Base-by-base conservation (phyloP, 2,113 vertebrate species). In the Dolichotis patagonum region DNA sequence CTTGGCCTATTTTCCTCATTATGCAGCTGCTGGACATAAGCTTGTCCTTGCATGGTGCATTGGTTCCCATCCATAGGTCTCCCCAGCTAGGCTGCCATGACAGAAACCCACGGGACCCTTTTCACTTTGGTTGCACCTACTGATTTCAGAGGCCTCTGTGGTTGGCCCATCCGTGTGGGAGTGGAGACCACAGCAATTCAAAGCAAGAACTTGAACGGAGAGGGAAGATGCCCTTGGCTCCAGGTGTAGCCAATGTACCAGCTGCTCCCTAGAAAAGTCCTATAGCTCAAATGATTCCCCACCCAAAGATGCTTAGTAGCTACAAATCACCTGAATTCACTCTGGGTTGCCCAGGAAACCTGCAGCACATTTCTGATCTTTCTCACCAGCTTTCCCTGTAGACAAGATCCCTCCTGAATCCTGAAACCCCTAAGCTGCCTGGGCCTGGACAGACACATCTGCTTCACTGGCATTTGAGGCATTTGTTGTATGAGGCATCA, bases 21-120 rank as follows among this genome's bases (percentile, higher is more conserved):
- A 5, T 6, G 1, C 24, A 30, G 1, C 9, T 49, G 30, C 26
- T 13, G 80, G 56, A 12, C 7, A 14, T 58, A 4, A 2, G 11
- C 38, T 11, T 73, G 46, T n/a, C 35, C 5, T 22, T 20, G 22
- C 75, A 1, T 7, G 3, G 67, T n/a, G 10, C 32, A 67, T 73
- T 9, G 46, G 13, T 43, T 90, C 52, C 54, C 24, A 5, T 28
- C 65, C 49, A 4, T 54, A 46, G 3, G 28, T 82, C 1, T 58
- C 6, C 35, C 43, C 3, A 35, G 49, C 69, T 8, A 58, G 22
- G 35, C 49, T 20, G 11, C 1, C 35, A 32, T 28, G 41, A 41
- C 19, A 58, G 30, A 90, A 80, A 38, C 43, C 67, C 19, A 2
- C 4, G 73, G 54, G 1, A 6, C 17, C 26, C 56, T 62, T 1